Base-by-base conservation (phyloP, 2,797 vertebrate genomes). In the Coracias cyanogaster region DNA sequence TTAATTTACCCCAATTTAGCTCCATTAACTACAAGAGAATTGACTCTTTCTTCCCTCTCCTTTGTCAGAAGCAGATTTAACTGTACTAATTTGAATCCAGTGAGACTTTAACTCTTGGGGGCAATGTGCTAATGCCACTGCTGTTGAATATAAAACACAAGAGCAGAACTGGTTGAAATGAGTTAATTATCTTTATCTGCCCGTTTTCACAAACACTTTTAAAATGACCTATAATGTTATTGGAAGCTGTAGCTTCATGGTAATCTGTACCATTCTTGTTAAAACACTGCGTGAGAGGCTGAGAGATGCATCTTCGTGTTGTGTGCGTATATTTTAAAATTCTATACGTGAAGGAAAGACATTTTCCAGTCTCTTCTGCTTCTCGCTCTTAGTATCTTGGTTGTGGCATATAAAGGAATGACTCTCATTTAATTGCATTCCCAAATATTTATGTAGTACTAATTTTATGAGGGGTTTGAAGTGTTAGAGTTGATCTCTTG, bases 271-370 rank as follows among this genome's bases (percentile, higher is more conserved):
- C 12, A 2, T 67, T 72, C 11, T 31, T 71, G 15, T 48, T 51
- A 2, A 13, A 46, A 3, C 1, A 6, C 9, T 58, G 28, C 10
- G 3, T 15, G 22, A 67, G 45, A 64, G 8, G 12, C 11, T 64
- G 58, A 72, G 25, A 11, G 1, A 0, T 11, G 15, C 0, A 0
- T 65, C 29, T 84, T 82, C 25, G 13, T 14, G 17, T 43, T 43
- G 43, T 43, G 17, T 43, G 43, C 43, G 17, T 43, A 43, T 52
- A 28, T 76, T 61, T 80, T 72, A 22, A 61, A 84, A 37, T 54
- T 69, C 7, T 61, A 0, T 12, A 7, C 6, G 4, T 41, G n/a
- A 78, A 66, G 21, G 39, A 62, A 73, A 26, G 11, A 48, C 28
- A 12, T n/a, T 55, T 82, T 79, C 20, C 3, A 7, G 29, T 84